These are phyloP conservation scores for Antitype chi DNA, from an alignment of 2,888 invertebrate genomes.

Conservation along the genomic window DNA sequence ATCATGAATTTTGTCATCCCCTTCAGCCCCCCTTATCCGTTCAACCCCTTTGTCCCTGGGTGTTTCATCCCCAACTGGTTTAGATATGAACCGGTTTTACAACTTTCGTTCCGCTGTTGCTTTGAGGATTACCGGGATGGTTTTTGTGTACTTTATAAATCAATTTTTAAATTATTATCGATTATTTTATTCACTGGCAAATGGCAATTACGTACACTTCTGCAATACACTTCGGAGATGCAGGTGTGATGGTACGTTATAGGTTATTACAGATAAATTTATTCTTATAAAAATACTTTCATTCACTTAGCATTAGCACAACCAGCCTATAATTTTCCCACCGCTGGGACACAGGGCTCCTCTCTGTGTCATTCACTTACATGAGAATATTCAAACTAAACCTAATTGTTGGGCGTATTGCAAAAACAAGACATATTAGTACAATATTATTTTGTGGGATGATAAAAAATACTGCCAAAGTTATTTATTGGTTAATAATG, in stretches of 20 bases:
- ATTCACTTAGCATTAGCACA: no score
- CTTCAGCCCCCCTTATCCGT: slow-evolving; percentile 55
- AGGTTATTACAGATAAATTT: neutral
- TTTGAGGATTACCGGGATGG: slow-evolving; percentile 39
- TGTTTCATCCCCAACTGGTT: slow-evolving; percentile 32
- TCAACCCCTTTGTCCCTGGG: slow-evolving; percentile 30
- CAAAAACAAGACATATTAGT: no score
- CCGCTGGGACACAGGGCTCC: no score
- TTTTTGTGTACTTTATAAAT: slow-evolving; percentile 34
- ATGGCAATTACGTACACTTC: neutral
- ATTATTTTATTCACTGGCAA: neutral
- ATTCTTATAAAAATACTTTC: neutral
- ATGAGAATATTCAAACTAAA: neutral
- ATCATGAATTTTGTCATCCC: slow-evolving; percentile 69
- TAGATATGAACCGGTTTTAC: slow-evolving; percentile 48
- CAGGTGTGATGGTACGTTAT: neutral
- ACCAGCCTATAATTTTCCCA: no score
- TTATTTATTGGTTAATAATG: neutral
- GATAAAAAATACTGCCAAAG: neutral
- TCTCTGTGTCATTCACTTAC: no score
- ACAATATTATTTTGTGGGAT: neutral
- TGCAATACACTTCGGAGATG: neutral
- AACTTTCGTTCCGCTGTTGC: slow-evolving; percentile 44
- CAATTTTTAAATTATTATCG: neutral
- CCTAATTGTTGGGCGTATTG: no score